Evolutionary conservation across 2,113 vertebrate species (phyloP).

Genomic region (Notothenia rossii): DNA sequence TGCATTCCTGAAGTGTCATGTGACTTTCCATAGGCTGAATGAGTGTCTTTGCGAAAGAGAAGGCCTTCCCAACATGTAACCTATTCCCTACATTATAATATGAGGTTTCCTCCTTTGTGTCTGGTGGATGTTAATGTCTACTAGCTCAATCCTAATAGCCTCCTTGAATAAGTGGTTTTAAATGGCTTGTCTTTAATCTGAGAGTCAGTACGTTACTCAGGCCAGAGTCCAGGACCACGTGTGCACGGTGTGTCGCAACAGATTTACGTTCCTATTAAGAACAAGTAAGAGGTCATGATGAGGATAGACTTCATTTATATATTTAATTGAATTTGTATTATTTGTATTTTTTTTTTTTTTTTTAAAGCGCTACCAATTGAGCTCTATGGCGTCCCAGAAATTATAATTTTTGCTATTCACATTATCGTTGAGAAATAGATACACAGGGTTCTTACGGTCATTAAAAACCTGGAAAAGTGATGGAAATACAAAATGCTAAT

Average conservation of each 20-base stretch:
- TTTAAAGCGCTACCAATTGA: too few relatives aligned
- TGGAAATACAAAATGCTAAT: too few relatives aligned
- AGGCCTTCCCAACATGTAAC: background rate
- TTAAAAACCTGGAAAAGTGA: too few relatives aligned
- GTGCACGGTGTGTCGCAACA: constrained; percentile 5
- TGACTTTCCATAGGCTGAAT: constrained; percentile 4
- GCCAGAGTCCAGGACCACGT: constrained; percentile 39
- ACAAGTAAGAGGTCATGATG: constrained; percentile 1
- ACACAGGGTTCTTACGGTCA: too few relatives aligned
- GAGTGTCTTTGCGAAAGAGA: background rate
- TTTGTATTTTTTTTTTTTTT: too few relatives aligned
- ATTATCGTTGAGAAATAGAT: too few relatives aligned
- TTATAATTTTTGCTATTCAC: too few relatives aligned
- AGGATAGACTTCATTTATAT: background rate
- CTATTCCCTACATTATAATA: background rate
- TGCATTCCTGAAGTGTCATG: constrained; percentile 48
- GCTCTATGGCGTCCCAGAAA: too few relatives aligned
- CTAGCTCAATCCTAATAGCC: constrained; percentile 23
- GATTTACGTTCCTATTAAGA: background rate
- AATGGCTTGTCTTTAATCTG: constrained; percentile 33
- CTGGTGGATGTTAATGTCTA: background rate
- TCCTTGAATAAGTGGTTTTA: constrained; percentile 32
- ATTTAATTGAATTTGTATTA: too few relatives aligned
- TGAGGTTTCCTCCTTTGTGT: background rate
- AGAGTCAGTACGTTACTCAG: constrained; percentile 5